These are phyloP conservation scores for Chaetodon trifascialis DNA, from an alignment of 2,113 vertebrate genomes.

Conservation along the genomic window DNA sequence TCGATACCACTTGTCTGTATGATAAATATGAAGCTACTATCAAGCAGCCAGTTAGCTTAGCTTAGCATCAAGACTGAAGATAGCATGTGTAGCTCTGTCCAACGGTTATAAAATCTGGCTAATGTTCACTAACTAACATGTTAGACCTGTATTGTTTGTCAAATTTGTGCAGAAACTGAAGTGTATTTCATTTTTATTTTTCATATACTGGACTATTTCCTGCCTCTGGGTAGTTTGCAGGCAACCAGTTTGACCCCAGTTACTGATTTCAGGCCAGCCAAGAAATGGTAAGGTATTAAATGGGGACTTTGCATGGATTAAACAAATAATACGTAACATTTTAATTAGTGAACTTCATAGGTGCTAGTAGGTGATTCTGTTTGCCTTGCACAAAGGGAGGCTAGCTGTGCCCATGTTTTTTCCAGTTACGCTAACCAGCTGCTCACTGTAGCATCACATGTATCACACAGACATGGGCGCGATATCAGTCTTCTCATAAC, in stretches of 20 bases:
- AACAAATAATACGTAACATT: background rate
- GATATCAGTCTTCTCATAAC: background rate
- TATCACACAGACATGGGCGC: background rate
- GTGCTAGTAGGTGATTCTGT: background rate
- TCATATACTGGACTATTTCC: too few relatives aligned
- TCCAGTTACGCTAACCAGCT: background rate
- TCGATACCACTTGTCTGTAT: background rate
- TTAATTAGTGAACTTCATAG: background rate
- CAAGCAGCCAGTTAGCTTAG: background rate
- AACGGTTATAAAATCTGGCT: background rate
- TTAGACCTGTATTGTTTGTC: background rate
- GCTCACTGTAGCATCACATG: background rate
- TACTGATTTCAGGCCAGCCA: background rate
- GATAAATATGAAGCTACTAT: background rate
- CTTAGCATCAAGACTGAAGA: slow-evolving; percentile 1
- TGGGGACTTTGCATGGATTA: background rate
- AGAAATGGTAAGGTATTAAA: background rate
- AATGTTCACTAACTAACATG: background rate
- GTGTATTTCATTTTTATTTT: too few relatives aligned
- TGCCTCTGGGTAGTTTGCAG: too few relatives aligned
- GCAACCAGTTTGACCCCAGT: too few relatives aligned
- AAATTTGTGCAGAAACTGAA: too few relatives aligned
- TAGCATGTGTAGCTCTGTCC: background rate
- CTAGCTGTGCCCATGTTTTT: background rate
- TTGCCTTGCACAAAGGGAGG: background rate